Evolutionary conservation across 2,797 vertebrate genomes (phyloP), one percentile per base, ranked within the genome.

Genomic region (Percopsis omiscomaycus): DNA sequence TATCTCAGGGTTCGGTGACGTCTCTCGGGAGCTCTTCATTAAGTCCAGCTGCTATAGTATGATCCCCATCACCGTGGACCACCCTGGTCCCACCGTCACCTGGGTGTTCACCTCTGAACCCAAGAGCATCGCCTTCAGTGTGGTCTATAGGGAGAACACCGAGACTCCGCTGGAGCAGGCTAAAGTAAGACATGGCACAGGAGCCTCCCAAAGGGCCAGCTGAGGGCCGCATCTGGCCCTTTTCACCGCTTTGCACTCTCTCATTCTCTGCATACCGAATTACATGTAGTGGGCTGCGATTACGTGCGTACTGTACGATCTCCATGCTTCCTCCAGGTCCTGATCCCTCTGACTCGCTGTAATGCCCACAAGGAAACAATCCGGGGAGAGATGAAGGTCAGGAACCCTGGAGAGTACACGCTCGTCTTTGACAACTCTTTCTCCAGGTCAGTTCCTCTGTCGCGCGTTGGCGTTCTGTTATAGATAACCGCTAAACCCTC

Each of bases 361-460:
- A 94, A 93, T 66, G 95, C 97, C 52, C 97, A 99, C 84, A 96
- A 95, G 82, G 95, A 98, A 86, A 95, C 86, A 1, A 94, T 99
- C 76, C 93, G 92, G 79, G 97, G 97, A 11, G 94, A 97, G 66
- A 89, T 99, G 67, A 98, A 97, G 82, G 94, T 93, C 60, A 90
- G 95, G 75, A 92, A 92, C 0, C 50, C 93, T 0, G 97, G 97
- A 75, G 89, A 95, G 80, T 99, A 98, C 88, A 91, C 89, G 0
- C 93, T 98, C 14, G 92, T 98, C 88, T 99, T 99, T 57, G 97
- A 99, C 92, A 99, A 99, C 88, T 96, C 96, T 4, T 99, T 98
- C 80, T 99, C 97, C 64, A 96, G 96, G 97, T 99, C 68, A 78
- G 92, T 68, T 6, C 4, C 10, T 2, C 3, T 37, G 32, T 37